Conservation (phyloP, 1,140 invertebrate genomes). For the Sarcophaga bullata region DNA sequence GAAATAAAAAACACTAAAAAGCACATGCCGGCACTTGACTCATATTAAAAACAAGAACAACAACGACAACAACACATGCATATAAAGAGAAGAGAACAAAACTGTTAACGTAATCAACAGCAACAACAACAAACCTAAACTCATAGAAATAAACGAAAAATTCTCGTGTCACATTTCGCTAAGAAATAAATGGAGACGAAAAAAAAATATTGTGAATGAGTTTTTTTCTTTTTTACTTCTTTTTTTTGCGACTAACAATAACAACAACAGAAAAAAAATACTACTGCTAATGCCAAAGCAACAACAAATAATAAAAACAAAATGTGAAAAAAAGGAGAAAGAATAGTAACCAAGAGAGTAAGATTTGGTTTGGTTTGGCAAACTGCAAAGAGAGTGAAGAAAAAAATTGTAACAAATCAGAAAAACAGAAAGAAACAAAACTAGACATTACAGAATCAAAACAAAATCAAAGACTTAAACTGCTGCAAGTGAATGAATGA, state of each 20-base stretch:
- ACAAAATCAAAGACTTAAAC: constrained; percentile 28
- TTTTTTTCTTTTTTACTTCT: constrained; percentile 6
- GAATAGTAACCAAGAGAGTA: constrained; percentile 6
- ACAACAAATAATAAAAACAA: constrained; percentile 8
- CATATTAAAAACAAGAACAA: constrained; percentile 15
- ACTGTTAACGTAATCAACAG: constrained; percentile 32
- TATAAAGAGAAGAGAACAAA: constrained; percentile 11
- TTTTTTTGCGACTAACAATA: too few relatives aligned
- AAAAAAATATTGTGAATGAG: not conserved
- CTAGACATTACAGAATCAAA: not conserved
- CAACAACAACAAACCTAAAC: not conserved
- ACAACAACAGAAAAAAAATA: too few relatives aligned
- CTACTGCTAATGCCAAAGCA: constrained; percentile 7
- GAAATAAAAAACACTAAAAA: not conserved
- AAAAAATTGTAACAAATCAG: constrained; percentile 19
- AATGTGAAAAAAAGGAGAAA: not conserved
- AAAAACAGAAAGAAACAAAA: not conserved
- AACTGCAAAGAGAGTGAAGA: not conserved
- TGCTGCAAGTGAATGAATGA: not conserved
- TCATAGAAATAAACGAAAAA: not conserved
- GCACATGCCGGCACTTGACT: constrained; percentile 38
- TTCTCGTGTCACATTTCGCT: constrained; percentile 33
- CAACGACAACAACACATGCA: constrained; percentile 6
- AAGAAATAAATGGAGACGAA: not conserved
- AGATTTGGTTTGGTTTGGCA: not conserved